Base-by-base conservation (phyloP, 2,113 vertebrate species). In the Perccottus glenii region DNA sequence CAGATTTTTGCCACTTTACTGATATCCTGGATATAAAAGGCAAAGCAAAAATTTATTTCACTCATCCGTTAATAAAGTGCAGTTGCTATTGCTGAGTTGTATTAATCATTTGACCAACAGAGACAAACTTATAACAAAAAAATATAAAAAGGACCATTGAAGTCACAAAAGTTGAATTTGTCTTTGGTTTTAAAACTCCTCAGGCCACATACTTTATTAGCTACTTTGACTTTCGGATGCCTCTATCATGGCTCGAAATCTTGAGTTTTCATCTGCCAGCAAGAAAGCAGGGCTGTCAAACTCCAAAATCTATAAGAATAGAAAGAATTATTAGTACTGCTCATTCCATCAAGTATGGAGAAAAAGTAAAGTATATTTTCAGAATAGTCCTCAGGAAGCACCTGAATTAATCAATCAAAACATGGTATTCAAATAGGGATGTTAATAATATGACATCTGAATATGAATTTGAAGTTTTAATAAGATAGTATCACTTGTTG, bases 171-270 rank as follows among this genome's bases (percentile, higher is more conserved):
- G 46, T 71, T 38, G 45, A 77, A 60, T 59, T 62, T 56, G 38
- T 84, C 77, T 88, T 77, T 86, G 77, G 76, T 84, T 67, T 83
- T 69, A 16, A 61, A 62, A 66, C 51, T 15, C 76, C 65, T 42
- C 42, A 67, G 42, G 67, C 83, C 77, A 81, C 33, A 61, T 68
- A 65, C 69, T 40, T 49, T 42, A 50, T 4, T 48, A 82, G 74
- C 68, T 53, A 59, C 60, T 74, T 84, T 88, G 82, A 79, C 85
- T 82, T 82, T 98, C 96, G 0, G 92, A 92, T 74, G 96, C 95
- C 75, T 93, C 93, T 66, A 98, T 93, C 95, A 99, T 97, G 90
- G 94, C 93, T 66, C 91, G 94, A 90, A 99, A 98, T 88, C 93
- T 92, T 0, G 97, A 98, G 81, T 94, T 96, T 88, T 98, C 94